Conservation (phyloP, 1,140 invertebrate species). For the Mycetomoellerius zeteki region DNA sequence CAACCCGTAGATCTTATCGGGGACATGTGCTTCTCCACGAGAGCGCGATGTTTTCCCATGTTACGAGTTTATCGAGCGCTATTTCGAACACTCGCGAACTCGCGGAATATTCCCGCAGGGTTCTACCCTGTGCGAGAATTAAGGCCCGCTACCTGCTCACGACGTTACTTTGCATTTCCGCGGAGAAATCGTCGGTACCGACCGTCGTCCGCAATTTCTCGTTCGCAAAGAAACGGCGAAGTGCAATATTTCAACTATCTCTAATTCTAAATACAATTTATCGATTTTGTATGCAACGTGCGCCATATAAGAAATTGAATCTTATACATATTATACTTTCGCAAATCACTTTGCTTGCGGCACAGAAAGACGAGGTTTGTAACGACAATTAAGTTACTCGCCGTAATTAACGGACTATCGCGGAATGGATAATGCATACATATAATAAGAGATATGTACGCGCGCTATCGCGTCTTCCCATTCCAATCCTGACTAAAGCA, state of each 20-base stretch:
- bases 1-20: slow-evolving; percentile 53
- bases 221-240: neutral
- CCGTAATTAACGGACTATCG: slow-evolving; percentile 28
- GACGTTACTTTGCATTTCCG: slow-evolving; percentile 72
- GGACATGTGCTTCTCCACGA: neutral
- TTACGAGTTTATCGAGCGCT: slow-evolving; percentile 39
- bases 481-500: neutral
- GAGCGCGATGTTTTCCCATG: slow-evolving; percentile 43
- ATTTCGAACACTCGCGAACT: slow-evolving; percentile 7
- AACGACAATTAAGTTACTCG: slow-evolving; percentile 2
- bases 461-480: slow-evolving; percentile 11
- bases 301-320: neutral
- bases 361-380: neutral
- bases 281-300: slow-evolving; percentile 1
- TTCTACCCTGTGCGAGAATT: slow-evolving; percentile 15
- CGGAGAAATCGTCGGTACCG: slow-evolving; percentile 41
- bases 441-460: neutral
- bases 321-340: slow-evolving; percentile 7
- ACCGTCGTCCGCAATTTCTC: slow-evolving; percentile 4
- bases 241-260: neutral
- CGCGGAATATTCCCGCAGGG: slow-evolving; percentile 36
- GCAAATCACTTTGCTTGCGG: neutral
- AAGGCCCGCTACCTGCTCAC: slow-evolving; percentile 66
- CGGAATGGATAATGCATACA: neutral
- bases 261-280: neutral